phyloP scores from a whole-genome alignment of 2,113 vertebrate species.

The Saguinus midas region DNA sequence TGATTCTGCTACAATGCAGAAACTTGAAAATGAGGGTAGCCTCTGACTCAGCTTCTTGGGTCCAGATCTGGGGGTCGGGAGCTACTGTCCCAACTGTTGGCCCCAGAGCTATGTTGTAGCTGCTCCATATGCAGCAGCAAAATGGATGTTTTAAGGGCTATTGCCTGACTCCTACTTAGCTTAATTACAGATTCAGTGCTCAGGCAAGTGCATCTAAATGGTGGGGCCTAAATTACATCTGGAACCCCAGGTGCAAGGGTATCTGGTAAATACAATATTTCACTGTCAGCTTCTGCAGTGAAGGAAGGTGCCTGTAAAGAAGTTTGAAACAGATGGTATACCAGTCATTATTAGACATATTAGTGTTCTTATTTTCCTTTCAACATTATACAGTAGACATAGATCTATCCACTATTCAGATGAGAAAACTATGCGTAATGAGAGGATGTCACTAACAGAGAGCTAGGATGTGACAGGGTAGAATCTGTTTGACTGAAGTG shows the following conservation, averaged over 20 bases:
- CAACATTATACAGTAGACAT: background rate
- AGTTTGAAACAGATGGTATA: background rate
- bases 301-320: background rate
- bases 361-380: background rate
- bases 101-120: background rate
- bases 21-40: background rate
- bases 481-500: background rate
- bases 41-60: background rate
- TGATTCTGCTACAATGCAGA: background rate
- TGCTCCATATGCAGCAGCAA: background rate
- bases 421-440: background rate
- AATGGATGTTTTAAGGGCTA: background rate
- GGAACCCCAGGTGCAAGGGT: background rate
- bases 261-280: background rate
- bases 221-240: conserved; percentile 18
- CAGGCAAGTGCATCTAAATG: background rate
- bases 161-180: background rate
- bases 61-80: background rate
- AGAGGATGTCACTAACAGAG: background rate
- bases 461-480: background rate
- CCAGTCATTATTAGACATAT: background rate
- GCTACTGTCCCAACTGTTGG: background rate
- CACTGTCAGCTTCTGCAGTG: background rate
- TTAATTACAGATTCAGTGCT: background rate
- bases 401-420: background rate